Conservation (phyloP, 1,140 invertebrate species). For the Meloidogyne floridensis region DNA sequence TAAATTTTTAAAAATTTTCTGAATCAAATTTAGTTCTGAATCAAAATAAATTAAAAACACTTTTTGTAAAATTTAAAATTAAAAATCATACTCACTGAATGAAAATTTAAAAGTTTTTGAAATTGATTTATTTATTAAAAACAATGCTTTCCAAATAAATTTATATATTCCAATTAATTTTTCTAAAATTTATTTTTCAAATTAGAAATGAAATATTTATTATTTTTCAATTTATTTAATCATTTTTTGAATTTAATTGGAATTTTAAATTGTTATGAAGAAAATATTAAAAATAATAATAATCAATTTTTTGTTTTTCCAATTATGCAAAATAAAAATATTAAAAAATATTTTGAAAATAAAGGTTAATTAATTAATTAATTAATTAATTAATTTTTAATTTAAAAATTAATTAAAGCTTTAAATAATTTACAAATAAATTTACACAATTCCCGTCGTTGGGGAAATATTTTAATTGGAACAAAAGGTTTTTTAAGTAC, state of each 20-base stretch:
- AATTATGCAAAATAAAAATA: neutral
- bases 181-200: neutral
- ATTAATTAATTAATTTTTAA: too few relatives aligned
- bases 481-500: neutral
- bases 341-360: neutral
- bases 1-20: too few relatives aligned
- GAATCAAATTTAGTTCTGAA: too few relatives aligned
- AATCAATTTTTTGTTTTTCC: neutral
- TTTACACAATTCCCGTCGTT: neutral
- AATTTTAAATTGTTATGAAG: neutral
- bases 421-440: neutral
- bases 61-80: too few relatives aligned
- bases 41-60: too few relatives aligned
- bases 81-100: too few relatives aligned
- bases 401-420: neutral
- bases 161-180: neutral
- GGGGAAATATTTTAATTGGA: constrained; percentile 4
- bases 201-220: neutral
- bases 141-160: too few relatives aligned
- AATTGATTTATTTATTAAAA: too few relatives aligned
- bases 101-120: too few relatives aligned
- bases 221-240: neutral
- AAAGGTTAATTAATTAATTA: neutral
- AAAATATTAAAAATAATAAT: neutral
- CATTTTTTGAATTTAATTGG: neutral